phyloP scores from a whole-genome alignment of 2,113 vertebrate species.

The Poecilia latipinna region DNA sequence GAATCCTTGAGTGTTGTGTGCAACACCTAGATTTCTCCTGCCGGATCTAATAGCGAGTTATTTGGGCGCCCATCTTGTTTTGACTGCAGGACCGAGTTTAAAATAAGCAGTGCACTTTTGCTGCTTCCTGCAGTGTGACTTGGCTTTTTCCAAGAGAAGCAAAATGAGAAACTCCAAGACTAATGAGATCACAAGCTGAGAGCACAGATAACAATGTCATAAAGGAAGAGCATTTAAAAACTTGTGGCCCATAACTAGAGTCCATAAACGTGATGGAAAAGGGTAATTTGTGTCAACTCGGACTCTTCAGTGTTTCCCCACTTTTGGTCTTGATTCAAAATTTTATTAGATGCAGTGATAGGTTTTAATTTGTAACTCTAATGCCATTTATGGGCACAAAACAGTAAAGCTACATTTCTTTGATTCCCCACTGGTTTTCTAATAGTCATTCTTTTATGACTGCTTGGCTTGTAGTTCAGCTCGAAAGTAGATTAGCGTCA shows the following conservation, averaged over 20 bases:
- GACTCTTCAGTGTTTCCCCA: background rate
- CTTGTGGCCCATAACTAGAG: background rate
- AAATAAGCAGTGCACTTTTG: background rate
- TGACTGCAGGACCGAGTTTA: background rate
- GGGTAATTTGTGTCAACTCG: background rate
- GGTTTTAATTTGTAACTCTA: background rate
- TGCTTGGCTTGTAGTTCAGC: background rate
- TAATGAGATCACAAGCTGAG: background rate
- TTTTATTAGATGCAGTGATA: background rate
- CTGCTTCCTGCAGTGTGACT: background rate
- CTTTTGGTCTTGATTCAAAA: background rate
- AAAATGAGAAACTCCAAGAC: background rate
- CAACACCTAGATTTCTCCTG: constrained; percentile 8
- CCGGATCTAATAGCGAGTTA: background rate
- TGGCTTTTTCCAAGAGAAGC: constrained; percentile 4
- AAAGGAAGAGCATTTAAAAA: constrained; percentile 2
- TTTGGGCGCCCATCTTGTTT: constrained; percentile 14
- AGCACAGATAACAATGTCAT: background rate
- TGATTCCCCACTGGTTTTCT: background rate
- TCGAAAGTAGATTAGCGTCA: background rate
- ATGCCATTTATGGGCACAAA: background rate
- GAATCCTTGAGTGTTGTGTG: background rate
- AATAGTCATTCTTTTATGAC: background rate
- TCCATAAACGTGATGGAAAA: background rate
- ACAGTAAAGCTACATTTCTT: background rate